phyloP scores from a whole-genome alignment of 1,140 invertebrate genomes.

The Euwallacea similis region DNA sequence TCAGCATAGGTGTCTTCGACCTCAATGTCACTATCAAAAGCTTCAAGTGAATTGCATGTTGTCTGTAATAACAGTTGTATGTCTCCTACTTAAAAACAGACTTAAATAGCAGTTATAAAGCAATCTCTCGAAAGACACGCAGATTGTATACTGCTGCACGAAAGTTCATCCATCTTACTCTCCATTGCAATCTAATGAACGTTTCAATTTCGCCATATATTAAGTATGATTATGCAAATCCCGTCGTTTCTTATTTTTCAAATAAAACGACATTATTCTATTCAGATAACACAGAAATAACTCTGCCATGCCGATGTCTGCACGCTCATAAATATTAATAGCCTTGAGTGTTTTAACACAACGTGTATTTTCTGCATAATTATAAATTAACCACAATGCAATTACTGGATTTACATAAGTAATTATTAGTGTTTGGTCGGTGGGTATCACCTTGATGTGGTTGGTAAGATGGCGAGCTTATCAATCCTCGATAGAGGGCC shows the following conservation, averaged over 20 bases:
- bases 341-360: slow-evolving; percentile 33
- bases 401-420: slow-evolving; percentile 40
- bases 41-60: no score
- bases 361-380: slow-evolving; percentile 37
- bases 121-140: no score
- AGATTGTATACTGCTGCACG: no score
- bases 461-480: neutral
- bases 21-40: no score
- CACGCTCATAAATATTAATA: slow-evolving; percentile 39
- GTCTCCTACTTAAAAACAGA: no score
- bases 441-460: slow-evolving; percentile 22
- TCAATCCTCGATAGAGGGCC: neutral
- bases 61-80: no score
- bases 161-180: no score
- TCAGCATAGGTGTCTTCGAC: no score
- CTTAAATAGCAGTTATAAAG: no score
- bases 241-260: neutral
- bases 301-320: slow-evolving; percentile 12
- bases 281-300: slow-evolving; percentile 8
- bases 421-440: slow-evolving; percentile 40
- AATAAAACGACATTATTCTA: slow-evolving; percentile 17
- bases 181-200: no score
- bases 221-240: slow-evolving; percentile 11
- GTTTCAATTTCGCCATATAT: neutral
- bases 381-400: slow-evolving; percentile 39